Evolutionary conservation across 1,140 invertebrate genomes (phyloP), one percentile per base, ranked within the genome.

Genomic region (Oryzaephilus surinamensis): DNA sequence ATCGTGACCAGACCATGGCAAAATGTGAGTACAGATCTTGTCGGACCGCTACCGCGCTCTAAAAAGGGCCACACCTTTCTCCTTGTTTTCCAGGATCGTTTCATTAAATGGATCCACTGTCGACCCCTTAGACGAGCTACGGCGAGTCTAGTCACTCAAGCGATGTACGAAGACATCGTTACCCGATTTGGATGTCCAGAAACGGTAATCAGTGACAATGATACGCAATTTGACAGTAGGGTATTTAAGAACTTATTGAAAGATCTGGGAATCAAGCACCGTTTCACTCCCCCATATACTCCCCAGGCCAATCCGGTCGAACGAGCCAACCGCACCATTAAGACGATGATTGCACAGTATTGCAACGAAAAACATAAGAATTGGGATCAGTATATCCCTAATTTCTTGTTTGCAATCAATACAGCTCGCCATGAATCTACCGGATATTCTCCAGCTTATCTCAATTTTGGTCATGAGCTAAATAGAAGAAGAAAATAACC

Each of bases 151-250:
- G 43, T 62, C 0, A 29, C 24, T 18, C 35, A 42, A 20, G 31
- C 37, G 2, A 35, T 65, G 2, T 41, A 58, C 10, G 43, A 58
- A 2, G 28, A 45, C 2, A 33, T 64, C 0, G 45, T 61, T 10
- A 38, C 47, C 5, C 32, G 53, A 0, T 60, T 54, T 28, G 60
- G 60, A 6, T 39, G 50, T 6, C 61, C 61, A 0, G 30, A 46
- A 21, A 50, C 48, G 0, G 35, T 64, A 0, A 29, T 63, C 0
- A 49, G 62, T 12, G 65, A 72, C 34, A 65, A 66, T 38, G 67
- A 62, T 0, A 52, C 45, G 4, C 60, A 70, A 36, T 70, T 15
- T 18, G 23, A 16, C 14, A 35, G 26, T n/a, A 6, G n/a, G 4
- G 2, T n/a, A 11, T 38, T 44, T n/a, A 6, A 35, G 7, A 7